Conservation (phyloP, 2,113 vertebrate species). For the Shinisaurus crocodilurus region DNA sequence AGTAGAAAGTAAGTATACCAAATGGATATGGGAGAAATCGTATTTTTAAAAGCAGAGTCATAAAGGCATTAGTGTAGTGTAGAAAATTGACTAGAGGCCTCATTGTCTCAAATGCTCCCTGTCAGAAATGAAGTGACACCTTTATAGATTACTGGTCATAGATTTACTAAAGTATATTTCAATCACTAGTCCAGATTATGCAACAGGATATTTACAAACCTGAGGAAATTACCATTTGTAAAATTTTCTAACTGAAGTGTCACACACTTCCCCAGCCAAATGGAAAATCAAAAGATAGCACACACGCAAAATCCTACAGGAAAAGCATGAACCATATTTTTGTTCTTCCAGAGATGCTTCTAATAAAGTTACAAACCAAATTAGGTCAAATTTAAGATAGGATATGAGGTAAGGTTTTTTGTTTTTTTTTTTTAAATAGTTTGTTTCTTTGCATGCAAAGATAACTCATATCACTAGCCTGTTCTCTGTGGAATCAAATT, state of each 20-base stretch:
- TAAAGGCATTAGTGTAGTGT: neutral
- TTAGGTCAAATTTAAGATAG: constrained; percentile 8
- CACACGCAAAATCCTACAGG: neutral
- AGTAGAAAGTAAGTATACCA: neutral
- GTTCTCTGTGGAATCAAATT: neutral
- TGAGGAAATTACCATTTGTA: neutral
- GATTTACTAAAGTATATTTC: too few relatives aligned
- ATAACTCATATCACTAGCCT: neutral
- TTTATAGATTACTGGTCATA: too few relatives aligned
- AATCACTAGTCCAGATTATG: too few relatives aligned
- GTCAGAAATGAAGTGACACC: too few relatives aligned
- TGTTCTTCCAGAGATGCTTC: neutral
- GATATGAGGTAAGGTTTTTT: neutral
- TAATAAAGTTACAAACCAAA: neutral
- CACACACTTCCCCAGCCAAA: neutral
- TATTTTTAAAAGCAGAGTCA: too few relatives aligned
- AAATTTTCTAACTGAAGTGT: neutral
- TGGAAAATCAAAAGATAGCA: neutral
- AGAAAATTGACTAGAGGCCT: too few relatives aligned
- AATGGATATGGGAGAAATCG: neutral
- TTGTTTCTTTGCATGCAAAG: neutral
- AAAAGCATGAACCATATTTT: neutral
- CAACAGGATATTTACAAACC: neutral
- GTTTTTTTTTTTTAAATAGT: neutral
- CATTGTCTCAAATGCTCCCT: too few relatives aligned